Percentiles rank a stretch among this genome's conserved stretches.
These are phyloP conservation scores for Elanus axillaris DNA, from an alignment of 2,113 vertebrate genomes.

Conservation along the genomic window DNA sequence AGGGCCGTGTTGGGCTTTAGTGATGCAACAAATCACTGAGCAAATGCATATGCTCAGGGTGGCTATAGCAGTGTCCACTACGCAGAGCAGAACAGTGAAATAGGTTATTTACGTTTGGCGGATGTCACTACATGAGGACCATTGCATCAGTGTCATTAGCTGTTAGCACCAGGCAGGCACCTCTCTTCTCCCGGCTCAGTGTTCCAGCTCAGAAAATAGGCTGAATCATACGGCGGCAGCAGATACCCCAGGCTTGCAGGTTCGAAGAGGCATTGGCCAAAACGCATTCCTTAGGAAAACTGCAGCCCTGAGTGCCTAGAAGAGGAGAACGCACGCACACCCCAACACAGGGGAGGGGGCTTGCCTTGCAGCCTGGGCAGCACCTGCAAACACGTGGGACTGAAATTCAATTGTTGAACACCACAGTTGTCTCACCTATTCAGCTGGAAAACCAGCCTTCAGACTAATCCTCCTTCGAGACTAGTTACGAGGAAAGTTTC, in stretches of 20 bases:
- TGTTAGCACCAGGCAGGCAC: neutral
- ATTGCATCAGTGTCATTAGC: neutral
- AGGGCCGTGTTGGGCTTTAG: neutral
- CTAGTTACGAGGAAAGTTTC: neutral
- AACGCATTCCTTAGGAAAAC: neutral
- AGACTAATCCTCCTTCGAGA: neutral
- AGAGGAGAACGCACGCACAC: neutral
- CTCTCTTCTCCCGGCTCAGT: accelerated
- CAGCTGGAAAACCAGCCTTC: neutral
- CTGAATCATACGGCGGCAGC: neutral
- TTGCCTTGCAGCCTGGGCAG: neutral
- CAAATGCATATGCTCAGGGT: neutral
- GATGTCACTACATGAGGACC: neutral
- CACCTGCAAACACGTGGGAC: neutral
- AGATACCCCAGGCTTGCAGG: neutral
- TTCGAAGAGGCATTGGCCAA: neutral
- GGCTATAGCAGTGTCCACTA: accelerated
- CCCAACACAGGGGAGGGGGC: neutral
- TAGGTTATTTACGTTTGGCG: neutral
- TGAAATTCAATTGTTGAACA: neutral
- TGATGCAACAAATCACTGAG: neutral
- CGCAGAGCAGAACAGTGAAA: neutral
- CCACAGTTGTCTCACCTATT: neutral
- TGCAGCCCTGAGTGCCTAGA: neutral
- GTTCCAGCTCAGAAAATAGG: neutral